phyloP scores from a whole-genome alignment of 2,113 vertebrate species.

The Xenus cinereus region DNA sequence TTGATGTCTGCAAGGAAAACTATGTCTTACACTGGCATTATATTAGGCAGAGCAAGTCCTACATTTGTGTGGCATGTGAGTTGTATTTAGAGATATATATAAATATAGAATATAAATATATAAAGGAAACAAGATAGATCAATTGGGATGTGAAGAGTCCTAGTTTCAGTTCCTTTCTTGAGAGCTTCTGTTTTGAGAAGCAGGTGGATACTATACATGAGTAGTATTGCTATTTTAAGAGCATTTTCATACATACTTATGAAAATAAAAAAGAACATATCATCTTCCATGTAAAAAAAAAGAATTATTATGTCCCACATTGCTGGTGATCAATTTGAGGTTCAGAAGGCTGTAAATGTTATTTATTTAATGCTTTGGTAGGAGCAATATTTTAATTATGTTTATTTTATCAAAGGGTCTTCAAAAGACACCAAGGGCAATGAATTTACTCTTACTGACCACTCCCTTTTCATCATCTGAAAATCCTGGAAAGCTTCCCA shows the following conservation, averaged over 20 bases:
- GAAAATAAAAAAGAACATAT: neutral
- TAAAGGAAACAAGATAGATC: conserved; percentile 57
- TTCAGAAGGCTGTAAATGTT: neutral
- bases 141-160: neutral
- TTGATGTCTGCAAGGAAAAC: neutral
- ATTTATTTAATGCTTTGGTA: neutral
- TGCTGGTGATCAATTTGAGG: neutral
- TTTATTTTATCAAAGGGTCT: neutral
- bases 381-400: neutral
- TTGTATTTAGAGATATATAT: conserved; percentile 21
- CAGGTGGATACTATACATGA: neutral
- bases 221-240: neutral
- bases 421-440: neutral
- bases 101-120: neutral
- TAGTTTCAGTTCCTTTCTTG: conserved; percentile 34
- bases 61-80: neutral
- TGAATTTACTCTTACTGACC: neutral
- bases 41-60: conserved; percentile 39
- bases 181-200: conserved; percentile 21
- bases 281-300: neutral
- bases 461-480: neutral
- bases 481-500: neutral
- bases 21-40: conserved; percentile 28
- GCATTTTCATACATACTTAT: neutral
- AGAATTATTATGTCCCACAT: neutral